Base-by-base conservation (phyloP, 2,113 vertebrate species). In the Panurus biarmicus region DNA sequence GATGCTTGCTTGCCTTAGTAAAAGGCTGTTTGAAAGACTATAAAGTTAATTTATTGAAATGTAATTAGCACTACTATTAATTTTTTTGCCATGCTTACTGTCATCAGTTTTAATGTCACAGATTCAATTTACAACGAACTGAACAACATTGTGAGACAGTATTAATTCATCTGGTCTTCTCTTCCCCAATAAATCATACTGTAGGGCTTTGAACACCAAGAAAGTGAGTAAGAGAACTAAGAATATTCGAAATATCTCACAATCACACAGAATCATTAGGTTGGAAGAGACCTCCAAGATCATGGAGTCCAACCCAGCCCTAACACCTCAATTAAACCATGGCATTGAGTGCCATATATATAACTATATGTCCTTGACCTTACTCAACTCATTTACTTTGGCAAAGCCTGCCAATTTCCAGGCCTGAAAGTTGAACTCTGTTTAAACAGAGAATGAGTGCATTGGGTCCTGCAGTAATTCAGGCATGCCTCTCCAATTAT, bases 71-170 rank as follows among this genome's bases (percentile, higher is more conserved):
- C 22, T 69, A 79, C 36, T 93, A 96, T 97, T 96, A 96, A 97
- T 97, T 98, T 97, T 98, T 96, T 95, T 94, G 17, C n/a, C 58
- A 64, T 92, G 67, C 74, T 95, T 97, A 97, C 89, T 95, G 85
- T 89, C 94, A 96, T 54, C 66, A 89, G 62, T 89, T 97, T 97
- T 95, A 97, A 87, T 86, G 80, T 58, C 80, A 84, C 61, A 93
- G 94, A 93, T 56, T 84, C 83, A 72, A 58, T 95, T 96, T 97
- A 85, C 58, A 87, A 75, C 1, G 12, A 95, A 64, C 35, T 54
- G 80, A 94, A 94, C 94, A 95, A 94, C 35, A 53, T 14, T 93
- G 53, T 76, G 80, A 93, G 62, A 87, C 70, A 84, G 8, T 48
- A 53, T 56, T 57, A 69, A 81, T 87, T 96, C 71, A 93, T 45